Evolutionary conservation across 2,888 invertebrate genomes (phyloP).

Genomic region (Anarsia innoxiella): DNA sequence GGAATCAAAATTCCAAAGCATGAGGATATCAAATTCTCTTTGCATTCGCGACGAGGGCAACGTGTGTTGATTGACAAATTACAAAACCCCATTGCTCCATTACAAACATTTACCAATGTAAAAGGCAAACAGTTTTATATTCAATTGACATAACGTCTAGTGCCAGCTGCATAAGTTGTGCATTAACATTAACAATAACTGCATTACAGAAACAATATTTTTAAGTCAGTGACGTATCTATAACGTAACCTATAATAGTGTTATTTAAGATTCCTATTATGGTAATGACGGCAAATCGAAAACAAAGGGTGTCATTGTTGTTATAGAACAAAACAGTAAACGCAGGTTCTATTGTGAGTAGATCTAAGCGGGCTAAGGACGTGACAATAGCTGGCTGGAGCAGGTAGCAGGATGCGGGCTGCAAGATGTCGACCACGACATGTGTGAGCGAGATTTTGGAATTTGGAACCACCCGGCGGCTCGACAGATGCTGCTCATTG

Average conservation of each 20-base stretch:
- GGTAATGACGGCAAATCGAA: conserved; percentile 26
- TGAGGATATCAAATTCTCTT: conserved; percentile 29
- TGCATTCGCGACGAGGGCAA: conserved; percentile 32
- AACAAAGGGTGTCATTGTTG: conserved; percentile 43
- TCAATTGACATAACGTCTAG: conserved; percentile 30
- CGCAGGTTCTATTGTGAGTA: conserved; percentile 49
- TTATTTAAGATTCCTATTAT: not conserved
- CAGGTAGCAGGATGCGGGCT: conserved; percentile 67
- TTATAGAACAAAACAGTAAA: conserved; percentile 53
- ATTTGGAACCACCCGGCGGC: conserved; percentile 39
- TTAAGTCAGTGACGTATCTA: no score
- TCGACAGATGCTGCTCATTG: conserved; percentile 42
- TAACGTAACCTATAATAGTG: no score
- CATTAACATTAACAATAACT: no score
- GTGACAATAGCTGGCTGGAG: conserved; percentile 50
- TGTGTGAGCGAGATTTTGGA: conserved; percentile 44
- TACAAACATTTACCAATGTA: conserved; percentile 43
- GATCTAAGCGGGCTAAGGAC: conserved; percentile 28
- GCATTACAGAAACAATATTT: no score
- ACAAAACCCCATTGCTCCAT: conserved; percentile 28
- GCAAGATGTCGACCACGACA: conserved; percentile 31
- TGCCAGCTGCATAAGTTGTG: no score
- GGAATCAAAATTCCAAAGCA: conserved; percentile 47
- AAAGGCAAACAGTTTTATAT: conserved; percentile 33
- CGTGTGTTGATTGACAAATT: conserved; percentile 53